These are phyloP conservation scores for Notothenia rossii DNA, from an alignment of 2,113 vertebrate species.

Conservation along the genomic window DNA sequence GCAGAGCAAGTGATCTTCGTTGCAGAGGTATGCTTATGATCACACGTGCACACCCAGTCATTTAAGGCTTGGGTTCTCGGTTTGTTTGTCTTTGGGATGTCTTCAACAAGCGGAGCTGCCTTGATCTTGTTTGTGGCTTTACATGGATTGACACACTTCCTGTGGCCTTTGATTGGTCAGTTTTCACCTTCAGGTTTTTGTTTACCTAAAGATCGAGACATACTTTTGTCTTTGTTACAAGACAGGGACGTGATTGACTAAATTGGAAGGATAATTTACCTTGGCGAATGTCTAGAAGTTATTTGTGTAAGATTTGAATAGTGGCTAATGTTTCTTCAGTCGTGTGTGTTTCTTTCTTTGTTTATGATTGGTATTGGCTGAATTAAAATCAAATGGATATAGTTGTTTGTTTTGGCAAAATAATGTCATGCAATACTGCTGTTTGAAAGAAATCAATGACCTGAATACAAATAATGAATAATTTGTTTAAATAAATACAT, in stretches of 20 bases:
- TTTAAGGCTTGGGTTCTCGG: constrained; percentile 20
- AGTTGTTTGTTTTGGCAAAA: not conserved
- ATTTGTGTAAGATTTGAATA: constrained; percentile 60
- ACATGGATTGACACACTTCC: not conserved
- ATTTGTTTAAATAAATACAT: too few species aligned
- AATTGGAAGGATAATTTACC: constrained; percentile 16
- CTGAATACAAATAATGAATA: too few species aligned
- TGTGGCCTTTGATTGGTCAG: not conserved
- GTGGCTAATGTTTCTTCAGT: constrained; percentile 6
- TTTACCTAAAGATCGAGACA: constrained; percentile 1
- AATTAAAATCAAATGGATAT: constrained; percentile 8
- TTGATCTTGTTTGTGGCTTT: not conserved
- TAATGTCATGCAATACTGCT: not conserved
- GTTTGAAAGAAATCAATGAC: not conserved
- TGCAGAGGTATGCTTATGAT: constrained; percentile 63
- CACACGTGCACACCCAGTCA: constrained; percentile 30
- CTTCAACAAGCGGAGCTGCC: not conserved
- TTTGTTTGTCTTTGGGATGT: constrained; percentile 35
- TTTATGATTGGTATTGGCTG: not conserved
- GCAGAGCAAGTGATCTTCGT: constrained; percentile 54
- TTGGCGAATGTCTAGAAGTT: constrained; percentile 15
- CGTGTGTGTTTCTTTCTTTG: not conserved
- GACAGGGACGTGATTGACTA: constrained; percentile 7
- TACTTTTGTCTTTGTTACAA: not conserved
- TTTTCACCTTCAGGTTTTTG: constrained; percentile 8